Evolutionary conservation across 2,888 invertebrate genomes (phyloP).

Genomic region (Napeogenes sylphis): DNA sequence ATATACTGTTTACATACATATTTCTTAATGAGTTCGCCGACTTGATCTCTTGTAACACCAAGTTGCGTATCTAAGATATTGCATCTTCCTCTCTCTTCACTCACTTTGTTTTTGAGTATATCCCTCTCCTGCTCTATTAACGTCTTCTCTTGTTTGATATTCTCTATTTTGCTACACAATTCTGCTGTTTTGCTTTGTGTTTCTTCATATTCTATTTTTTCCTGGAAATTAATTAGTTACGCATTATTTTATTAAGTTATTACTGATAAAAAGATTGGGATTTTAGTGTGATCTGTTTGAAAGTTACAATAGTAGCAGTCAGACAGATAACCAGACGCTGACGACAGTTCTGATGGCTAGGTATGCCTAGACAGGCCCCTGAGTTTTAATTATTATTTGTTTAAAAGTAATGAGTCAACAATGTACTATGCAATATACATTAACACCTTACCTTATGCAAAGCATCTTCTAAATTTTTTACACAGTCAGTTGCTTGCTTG

Average conservation of each 20-base stretch:
- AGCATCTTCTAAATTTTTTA: constrained; percentile 78
- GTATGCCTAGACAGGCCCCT: too few species aligned
- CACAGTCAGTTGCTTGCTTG: constrained; percentile 77
- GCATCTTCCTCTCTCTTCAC: constrained; percentile 58
- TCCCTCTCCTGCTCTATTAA: constrained; percentile 54
- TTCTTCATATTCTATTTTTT: constrained; percentile 52
- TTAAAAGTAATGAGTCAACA: too few species aligned
- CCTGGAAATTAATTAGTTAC: constrained; percentile 41
- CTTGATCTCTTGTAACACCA: constrained; percentile 68
- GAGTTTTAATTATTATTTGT: too few species aligned
- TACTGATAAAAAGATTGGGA: too few species aligned
- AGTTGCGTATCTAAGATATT: constrained; percentile 75
- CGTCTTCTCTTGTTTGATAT: constrained; percentile 42
- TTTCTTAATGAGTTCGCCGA: constrained; percentile 74
- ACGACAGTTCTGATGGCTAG: too few species aligned
- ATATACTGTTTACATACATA: constrained; percentile 69
- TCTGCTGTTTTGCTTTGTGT: constrained; percentile 48
- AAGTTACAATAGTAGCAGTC: too few species aligned
- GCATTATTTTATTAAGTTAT: too few species aligned
- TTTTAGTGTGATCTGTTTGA: too few species aligned
- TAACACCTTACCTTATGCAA: constrained; percentile 64
- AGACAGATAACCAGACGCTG: too few species aligned
- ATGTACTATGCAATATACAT: too few species aligned
- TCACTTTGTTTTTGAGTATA: constrained; percentile 56
- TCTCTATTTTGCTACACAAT: constrained; percentile 45